Evolutionary conservation across 2,113 vertebrate species (phyloP).

Genomic region (Cisticola juncidis): DNA sequence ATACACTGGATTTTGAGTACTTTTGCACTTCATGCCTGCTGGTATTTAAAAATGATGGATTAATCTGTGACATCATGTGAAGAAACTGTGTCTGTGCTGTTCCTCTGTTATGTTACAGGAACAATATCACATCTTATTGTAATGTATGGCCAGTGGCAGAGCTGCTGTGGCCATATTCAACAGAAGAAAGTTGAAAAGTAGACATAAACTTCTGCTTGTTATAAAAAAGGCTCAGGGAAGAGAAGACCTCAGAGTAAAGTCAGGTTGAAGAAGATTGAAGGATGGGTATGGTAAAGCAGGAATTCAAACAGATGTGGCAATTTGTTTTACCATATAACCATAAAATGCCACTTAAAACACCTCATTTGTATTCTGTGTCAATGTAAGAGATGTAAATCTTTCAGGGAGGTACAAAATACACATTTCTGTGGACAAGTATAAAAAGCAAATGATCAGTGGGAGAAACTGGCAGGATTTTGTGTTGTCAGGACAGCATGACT

Average conservation of each 20-base stretch:
- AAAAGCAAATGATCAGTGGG: constrained; percentile 17
- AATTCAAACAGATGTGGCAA: constrained; percentile 8
- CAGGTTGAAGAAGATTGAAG: background rate
- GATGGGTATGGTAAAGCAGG: background rate
- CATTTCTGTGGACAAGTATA: constrained; percentile 25
- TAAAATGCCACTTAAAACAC: constrained; percentile 34
- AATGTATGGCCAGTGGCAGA: constrained; percentile 74
- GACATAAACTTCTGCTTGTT: background rate
- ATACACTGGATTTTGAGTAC: constrained; percentile 71
- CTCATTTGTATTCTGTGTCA: constrained; percentile 49
- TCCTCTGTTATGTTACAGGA: constrained; percentile 80
- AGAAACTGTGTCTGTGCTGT: constrained; percentile 73
- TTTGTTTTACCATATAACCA: constrained; percentile 24
- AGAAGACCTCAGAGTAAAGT: background rate
- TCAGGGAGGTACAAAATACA: constrained; percentile 25
- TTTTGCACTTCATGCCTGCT: constrained; percentile 71
- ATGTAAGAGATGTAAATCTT: constrained; percentile 48
- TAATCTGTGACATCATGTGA: constrained; percentile 80
- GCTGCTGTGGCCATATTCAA: constrained; percentile 70
- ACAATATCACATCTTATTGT: constrained; percentile 81
- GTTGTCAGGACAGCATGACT: background rate
- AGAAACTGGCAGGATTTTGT: background rate
- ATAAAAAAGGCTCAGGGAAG: background rate
- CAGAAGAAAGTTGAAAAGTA: constrained; percentile 72
- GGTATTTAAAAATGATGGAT: constrained; percentile 87